Evolutionary conservation across 2,797 vertebrate species (phyloP).

Genomic region (Gallinago nigripennis): DNA sequence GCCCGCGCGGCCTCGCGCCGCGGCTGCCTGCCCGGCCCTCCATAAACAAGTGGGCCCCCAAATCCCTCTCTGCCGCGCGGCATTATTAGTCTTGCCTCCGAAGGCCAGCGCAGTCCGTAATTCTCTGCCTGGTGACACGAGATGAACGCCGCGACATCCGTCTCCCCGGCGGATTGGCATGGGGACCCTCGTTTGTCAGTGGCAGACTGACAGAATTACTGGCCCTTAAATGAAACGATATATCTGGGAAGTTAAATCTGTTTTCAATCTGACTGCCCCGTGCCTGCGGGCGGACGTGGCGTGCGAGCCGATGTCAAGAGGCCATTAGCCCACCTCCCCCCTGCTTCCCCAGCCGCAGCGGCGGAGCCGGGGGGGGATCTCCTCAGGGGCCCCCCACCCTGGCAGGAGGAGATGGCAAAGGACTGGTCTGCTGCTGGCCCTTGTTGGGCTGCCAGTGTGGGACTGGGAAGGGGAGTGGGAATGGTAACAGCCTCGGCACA

Average conservation of each 20-base stretch:
- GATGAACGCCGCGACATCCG: slow-evolving; percentile 32
- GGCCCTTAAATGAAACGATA: slow-evolving; percentile 81
- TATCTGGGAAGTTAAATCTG: slow-evolving; percentile 83
- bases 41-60: slow-evolving; percentile 60
- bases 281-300: slow-evolving; percentile 28
- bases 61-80: slow-evolving; percentile 46
- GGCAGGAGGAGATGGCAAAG: background rate
- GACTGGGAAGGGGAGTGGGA: background rate
- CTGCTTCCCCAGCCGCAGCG: rapidly evolving
- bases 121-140: slow-evolving; percentile 75
- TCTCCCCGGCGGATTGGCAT: slow-evolving; percentile 59
- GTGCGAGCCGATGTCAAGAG: slow-evolving; percentile 77
- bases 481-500: rapidly evolving
- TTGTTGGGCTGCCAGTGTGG: rapidly evolving
- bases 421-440: rapidly evolving
- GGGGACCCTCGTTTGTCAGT: slow-evolving; percentile 80
- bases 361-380: background rate
- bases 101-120: slow-evolving; percentile 86
- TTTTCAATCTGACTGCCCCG: slow-evolving; percentile 62
- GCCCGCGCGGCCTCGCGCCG: slow-evolving; percentile 52
- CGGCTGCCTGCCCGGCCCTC: slow-evolving; percentile 48
- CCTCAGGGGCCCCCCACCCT: rapidly evolving
- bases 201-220: slow-evolving; percentile 84
- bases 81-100: slow-evolving; percentile 76
- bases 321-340: slow-evolving; percentile 68